Evolutionary conservation across 1,140 invertebrate genomes (phyloP), one percentile per base, ranked within the genome.

Genomic region (Heliconius himera): DNA sequence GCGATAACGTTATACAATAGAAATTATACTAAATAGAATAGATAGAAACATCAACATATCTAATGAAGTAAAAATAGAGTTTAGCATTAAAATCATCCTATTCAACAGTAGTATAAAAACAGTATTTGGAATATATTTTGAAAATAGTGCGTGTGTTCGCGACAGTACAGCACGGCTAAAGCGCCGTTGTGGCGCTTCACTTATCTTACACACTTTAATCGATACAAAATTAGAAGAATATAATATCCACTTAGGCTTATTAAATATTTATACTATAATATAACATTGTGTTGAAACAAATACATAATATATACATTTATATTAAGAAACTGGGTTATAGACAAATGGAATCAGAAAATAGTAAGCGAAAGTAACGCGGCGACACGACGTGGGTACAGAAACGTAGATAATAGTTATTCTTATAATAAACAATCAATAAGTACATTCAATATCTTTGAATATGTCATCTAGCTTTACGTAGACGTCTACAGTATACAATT

Each of bases 171-270:
- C 60, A 66, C 60, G 1, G 22, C 11, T 29, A 76, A 81, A 73
- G 78, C 73, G 74, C 73, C 22, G 22, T 51, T 51, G 49, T 66
- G 71, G n/a, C 73, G n/a, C 74, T 77, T 81, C 79, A 60, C 70
- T 79, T 81, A 73, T 76, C 66, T 77, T 80, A 81, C 81, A 84
- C 80, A 82, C 79, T 82, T 84, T 87, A 88, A 84, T 88, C 83
- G 76, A 92, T 93, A 94, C 91, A 94, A 94, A 94, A 94, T 94
- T 94, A 94, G 93, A 94, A 94, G 91, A 93, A 94, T 94, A 94
- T 94, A 93, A 87, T 92, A 93, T 92, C 86, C 91, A 94, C 90
- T 94, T 93, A 94, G 89, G 88, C 90, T 93, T 92, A 94, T 83
- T 92, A 89, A 92, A 90, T 91, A 93, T 89, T 89, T 89, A 89